Conservation (phyloP, 2,888 invertebrate species). For the Diarsia rubi region DNA sequence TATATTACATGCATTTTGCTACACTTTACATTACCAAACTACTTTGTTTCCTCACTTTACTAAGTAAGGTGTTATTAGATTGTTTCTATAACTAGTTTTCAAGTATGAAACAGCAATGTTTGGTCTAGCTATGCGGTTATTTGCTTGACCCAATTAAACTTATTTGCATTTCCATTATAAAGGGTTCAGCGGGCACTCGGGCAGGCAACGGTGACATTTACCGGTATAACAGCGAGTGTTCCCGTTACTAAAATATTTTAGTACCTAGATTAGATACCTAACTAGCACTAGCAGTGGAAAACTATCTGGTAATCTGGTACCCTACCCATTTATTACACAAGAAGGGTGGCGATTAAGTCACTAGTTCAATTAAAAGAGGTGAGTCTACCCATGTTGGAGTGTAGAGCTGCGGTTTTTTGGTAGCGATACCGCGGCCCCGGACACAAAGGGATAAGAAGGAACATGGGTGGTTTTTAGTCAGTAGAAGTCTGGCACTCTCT, state of each 20-base stretch:
- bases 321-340: neutral
- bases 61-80: neutral
- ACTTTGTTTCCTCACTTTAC: neutral
- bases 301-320: too few species aligned
- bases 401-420: too few species aligned
- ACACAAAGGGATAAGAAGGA: too few species aligned
- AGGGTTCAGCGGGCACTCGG: conserved; percentile 50
- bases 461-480: too few species aligned
- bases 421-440: too few species aligned
- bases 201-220: conserved; percentile 8
- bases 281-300: too few species aligned
- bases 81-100: neutral
- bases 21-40: neutral
- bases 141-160: conserved; percentile 69
- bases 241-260: conserved; percentile 4
- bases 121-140: conserved; percentile 57
- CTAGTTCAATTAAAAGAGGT: neutral
- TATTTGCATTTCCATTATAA: conserved; percentile 71
- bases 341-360: neutral
- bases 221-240: neutral
- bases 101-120: conserved; percentile 22
- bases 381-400: neutral
- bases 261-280: neutral
- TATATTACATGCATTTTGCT: neutral
- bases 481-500: too few species aligned